Evolutionary conservation across 2,888 invertebrate species (phyloP), one percentile per base, ranked within the genome.

Genomic region (Drosophila monieri): DNA sequence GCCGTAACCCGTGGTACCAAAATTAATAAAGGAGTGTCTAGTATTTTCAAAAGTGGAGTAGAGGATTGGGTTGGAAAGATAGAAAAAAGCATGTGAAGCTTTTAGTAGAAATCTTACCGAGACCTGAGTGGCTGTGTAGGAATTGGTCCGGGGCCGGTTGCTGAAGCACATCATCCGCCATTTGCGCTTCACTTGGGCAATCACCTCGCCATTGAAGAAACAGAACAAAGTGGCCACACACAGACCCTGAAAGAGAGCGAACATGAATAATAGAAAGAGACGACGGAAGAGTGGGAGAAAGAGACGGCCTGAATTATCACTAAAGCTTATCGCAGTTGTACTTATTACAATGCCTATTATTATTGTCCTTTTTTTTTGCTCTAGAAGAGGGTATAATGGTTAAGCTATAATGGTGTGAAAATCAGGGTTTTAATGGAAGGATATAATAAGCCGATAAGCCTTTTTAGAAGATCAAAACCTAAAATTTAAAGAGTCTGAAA

Each of bases 201-300:
- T 94, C 92, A 98, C 98, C 94, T 98, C 98, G 76, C 97, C 97
- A 90, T 98, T 98, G 93, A 96, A 97, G 93, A 98, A 98, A 91
- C 97, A 97, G 92, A 97, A 97, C 53, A 98, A 94, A 72, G 96
- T 94, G 37, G 98, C 97, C 56, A 98, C 98, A 91, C 96, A 97
- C 66, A 98, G 94, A 68, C 98, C 98, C 96, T 98, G 94, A 3
- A 76, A 83, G 23, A 10, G 39, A 52, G 14, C 9, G 15, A 10
- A 15, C 9, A 39, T 12, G 35, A 6, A 41, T 21, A 52, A 37
- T 53, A 27, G 32, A 65, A 32, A 23, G 35, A n/a, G 35, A 35
- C 23, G 14, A 21, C n/a, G 30, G 14, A 15, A 15, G 12, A 54
- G 62, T 53, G 35, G 21, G 35, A 8, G 65, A 27, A 10, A 21